Evolutionary conservation across 2,113 vertebrate species (phyloP).

Genomic region (Phainopepla nitens): DNA sequence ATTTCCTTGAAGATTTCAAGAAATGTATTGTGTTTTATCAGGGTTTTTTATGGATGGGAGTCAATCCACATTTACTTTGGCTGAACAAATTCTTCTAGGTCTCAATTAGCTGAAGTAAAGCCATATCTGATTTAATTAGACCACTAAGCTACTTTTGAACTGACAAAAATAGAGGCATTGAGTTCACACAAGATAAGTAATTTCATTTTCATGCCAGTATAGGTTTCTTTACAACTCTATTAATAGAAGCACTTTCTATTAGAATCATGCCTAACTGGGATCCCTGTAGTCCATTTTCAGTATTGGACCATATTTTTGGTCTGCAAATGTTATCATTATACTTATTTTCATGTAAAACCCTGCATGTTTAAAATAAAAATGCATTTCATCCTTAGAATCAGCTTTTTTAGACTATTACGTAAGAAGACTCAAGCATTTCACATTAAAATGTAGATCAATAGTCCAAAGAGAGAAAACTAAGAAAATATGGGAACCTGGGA

Average conservation of each 20-base stretch:
- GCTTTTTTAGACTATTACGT: background rate
- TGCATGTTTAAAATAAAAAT: background rate
- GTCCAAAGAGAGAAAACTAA: background rate
- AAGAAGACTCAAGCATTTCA: background rate
- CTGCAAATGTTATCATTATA: background rate
- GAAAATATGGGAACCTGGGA: background rate
- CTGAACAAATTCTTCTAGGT: background rate
- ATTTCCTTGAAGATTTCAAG: background rate
- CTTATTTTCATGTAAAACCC: background rate
- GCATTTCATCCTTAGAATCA: background rate
- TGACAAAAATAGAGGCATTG: background rate
- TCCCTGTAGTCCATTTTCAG: background rate
- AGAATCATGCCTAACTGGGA: background rate
- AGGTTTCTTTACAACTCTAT: background rate
- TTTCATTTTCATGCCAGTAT: background rate
- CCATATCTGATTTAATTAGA: slow-evolving; percentile 5
- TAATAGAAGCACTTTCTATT: background rate
- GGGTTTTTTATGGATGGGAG: background rate
- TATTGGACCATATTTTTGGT: background rate
- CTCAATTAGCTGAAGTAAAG: slow-evolving; percentile 3
- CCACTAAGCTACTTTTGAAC: background rate
- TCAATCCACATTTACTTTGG: background rate
- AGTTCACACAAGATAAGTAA: background rate
- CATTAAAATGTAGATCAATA: background rate
- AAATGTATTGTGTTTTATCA: background rate